Base-by-base conservation (phyloP, 2,888 invertebrate genomes). In the Drosophila emarginata region DNA sequence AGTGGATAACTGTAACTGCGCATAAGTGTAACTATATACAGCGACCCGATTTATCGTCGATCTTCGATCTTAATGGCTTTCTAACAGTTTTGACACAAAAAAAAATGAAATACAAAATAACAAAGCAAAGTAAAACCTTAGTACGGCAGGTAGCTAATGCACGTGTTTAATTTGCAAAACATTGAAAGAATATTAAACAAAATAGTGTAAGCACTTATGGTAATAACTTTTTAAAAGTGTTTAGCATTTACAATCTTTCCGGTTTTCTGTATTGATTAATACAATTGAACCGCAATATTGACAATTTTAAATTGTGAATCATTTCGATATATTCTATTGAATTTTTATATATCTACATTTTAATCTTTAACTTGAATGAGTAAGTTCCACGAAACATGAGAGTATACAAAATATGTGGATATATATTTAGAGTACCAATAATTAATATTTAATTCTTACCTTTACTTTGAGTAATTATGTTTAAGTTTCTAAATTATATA, bases 101-200 rank as follows among this genome's bases (percentile, higher is more conserved):
- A 4, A 3, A 18, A 21, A 11, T 1, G 6, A n/a, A n/a, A n/a
- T n/a, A n/a, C n/a, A n/a, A n/a, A n/a, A n/a, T n/a, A n/a, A n/a
- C n/a, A n/a, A n/a, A n/a, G n/a, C n/a, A n/a, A n/a, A n/a, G n/a
- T n/a, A n/a, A n/a, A n/a, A n/a, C n/a, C n/a, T n/a, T n/a, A n/a
- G 6, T 12, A 45, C 21, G 45, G 21, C 21, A 21, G 45, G 18
- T 21, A 11, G 32, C 21, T 12, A 45, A 45, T 45, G 45, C 45
- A 45, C 45, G 45, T 45, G 45, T 45, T 45, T 45, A 21, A 21
- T 21, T 45, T 45, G 45, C 21, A 21, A 45, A 45, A 45, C 45
- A 45, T 45, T 45, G 12, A 12, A 45, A 21, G 45, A 45, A 45
- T 45, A 45, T 18, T 45, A 45, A 45, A 21, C 12, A 5, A 45